Conservation (phyloP, 2,797 vertebrate genomes). For the Enteromius anoplus region DNA sequence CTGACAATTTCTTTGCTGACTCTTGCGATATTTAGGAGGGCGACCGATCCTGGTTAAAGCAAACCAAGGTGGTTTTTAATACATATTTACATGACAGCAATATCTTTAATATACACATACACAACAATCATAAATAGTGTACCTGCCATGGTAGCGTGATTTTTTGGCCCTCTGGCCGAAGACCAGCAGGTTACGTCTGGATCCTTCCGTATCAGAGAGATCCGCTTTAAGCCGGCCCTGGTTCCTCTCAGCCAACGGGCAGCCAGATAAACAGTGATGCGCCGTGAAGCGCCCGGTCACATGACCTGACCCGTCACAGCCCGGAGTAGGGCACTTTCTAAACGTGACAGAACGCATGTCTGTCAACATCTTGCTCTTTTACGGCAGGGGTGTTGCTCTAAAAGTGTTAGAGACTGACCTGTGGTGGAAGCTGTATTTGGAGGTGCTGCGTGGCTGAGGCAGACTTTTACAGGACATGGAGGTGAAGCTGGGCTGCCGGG, state of each 20-base stretch:
- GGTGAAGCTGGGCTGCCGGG: constrained; percentile 79
- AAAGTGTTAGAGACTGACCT: constrained; percentile 75
- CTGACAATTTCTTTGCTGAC: constrained; percentile 90
- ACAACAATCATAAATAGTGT: constrained; percentile 30
- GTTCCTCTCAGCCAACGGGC: constrained; percentile 94
- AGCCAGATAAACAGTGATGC: constrained; percentile 97
- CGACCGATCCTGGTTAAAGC: constrained; percentile 87
- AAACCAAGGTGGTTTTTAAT: neutral
- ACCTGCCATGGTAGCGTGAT: constrained; percentile 93
- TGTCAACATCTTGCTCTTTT: neutral
- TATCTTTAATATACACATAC: neutral
- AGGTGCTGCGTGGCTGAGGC: constrained; percentile 83
- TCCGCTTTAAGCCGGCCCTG: constrained; percentile 91
- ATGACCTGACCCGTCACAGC: constrained; percentile 95
- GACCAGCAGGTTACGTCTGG: constrained; percentile 86
- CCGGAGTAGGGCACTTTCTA: constrained; percentile 98
- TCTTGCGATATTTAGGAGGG: constrained; percentile 94
- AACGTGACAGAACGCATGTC: constrained; percentile 51
- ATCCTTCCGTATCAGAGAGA: constrained; percentile 87
- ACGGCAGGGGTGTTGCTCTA: neutral
- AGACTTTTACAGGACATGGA: constrained; percentile 86
- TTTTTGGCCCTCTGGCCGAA: constrained; percentile 91
- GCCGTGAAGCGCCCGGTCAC: constrained; percentile 97
- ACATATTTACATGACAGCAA: constrained; percentile 7
- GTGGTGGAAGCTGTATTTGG: constrained; percentile 96